These are phyloP conservation scores for Diplodus puntazzo DNA, from an alignment of 2,797 vertebrate species.

Conservation along the genomic window DNA sequence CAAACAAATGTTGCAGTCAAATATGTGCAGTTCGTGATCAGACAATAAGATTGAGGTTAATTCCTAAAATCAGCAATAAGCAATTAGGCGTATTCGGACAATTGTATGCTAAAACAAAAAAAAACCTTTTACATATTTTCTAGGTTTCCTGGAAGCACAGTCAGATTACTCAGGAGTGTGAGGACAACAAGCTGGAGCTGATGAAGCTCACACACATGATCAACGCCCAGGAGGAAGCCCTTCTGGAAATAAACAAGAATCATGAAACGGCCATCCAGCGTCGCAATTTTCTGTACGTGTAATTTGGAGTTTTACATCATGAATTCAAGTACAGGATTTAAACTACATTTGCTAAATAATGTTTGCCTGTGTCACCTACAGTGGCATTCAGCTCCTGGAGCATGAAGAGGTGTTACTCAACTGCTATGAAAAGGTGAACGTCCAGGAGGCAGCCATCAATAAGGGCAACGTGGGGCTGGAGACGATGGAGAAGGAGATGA, in stretches of 20 bases:
- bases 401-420: slow-evolving; percentile 90
- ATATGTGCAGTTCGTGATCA: background rate
- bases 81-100: too few species aligned
- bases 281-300: slow-evolving; percentile 87
- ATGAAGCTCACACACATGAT: slow-evolving; percentile 82
- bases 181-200: slow-evolving; percentile 83
- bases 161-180: slow-evolving; percentile 85
- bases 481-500: slow-evolving; percentile 87
- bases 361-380: slow-evolving; percentile 59
- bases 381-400: slow-evolving; percentile 90
- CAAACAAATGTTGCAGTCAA: background rate
- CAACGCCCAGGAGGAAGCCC: slow-evolving; percentile 82
- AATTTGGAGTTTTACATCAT: background rate
- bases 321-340: background rate
- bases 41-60: background rate
- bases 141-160: slow-evolving; percentile 73
- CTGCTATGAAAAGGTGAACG: slow-evolving; percentile 89
- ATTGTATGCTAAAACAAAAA: too few species aligned
- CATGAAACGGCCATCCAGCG: slow-evolving; percentile 77
- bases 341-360: background rate
- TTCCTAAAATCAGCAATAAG: too few species aligned
- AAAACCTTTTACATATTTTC: background rate
- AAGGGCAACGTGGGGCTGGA: slow-evolving; percentile 85
- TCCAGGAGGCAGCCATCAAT: slow-evolving; percentile 85
- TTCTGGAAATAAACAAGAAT: slow-evolving; percentile 83